These are phyloP conservation scores for Drosophila lacicola DNA, from an alignment of 2,888 invertebrate genomes.

Conservation along the genomic window DNA sequence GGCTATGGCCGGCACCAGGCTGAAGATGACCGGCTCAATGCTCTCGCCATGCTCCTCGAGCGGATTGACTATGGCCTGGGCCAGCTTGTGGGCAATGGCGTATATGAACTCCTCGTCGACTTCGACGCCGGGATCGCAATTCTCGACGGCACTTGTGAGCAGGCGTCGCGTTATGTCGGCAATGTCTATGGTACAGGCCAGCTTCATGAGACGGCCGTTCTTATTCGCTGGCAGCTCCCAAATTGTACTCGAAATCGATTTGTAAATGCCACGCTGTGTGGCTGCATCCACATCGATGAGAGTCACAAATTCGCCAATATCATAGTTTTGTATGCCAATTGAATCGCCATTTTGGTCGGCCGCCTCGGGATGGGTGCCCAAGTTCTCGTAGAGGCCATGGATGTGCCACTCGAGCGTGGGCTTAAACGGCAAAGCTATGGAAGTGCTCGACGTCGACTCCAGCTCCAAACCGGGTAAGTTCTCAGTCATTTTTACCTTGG, in stretches of 20 bases:
- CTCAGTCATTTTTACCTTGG: not conserved
- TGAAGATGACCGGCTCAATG: slow-evolving; percentile 13
- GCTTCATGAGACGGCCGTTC: not conserved
- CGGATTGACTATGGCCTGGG: not conserved
- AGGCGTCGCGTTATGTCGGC: slow-evolving; percentile 5
- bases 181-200: slow-evolving; percentile 1
- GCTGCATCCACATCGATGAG: not conserved
- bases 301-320: not conserved
- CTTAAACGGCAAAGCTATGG: not conserved
- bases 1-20: slow-evolving; percentile 27
- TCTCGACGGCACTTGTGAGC: not conserved
- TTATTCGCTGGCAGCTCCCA: not conserved
- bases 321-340: not conserved
- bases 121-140: not conserved
- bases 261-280: not conserved
- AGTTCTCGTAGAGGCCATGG: not conserved
- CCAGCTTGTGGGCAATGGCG: not conserved
- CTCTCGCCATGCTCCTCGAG: not conserved
- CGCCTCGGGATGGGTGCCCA: not conserved
- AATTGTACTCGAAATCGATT: too few relatives aligned
- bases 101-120: slow-evolving; percentile 2
- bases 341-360: not conserved
- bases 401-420: slow-evolving; percentile 3
- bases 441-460: too few relatives aligned
- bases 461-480: not conserved